Percentiles rank a stretch among this genome's conserved stretches.
These are phyloP conservation scores for Eutolmus rufibarbis DNA, from an alignment of 2,888 invertebrate genomes.

Conservation along the genomic window DNA sequence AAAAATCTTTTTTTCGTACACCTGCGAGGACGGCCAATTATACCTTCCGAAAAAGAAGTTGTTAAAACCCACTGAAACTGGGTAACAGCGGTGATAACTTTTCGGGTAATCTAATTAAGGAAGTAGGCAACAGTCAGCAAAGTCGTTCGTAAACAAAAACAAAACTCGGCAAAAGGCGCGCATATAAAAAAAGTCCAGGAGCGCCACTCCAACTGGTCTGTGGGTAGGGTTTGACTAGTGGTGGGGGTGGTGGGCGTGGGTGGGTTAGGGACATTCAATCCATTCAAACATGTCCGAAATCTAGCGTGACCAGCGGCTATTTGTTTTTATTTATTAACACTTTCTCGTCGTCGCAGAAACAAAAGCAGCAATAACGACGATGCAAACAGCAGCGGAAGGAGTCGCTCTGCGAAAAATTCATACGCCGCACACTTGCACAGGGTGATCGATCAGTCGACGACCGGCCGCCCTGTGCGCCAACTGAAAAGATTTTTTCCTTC, in stretches of 20 bases:
- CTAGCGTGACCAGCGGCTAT: slow-evolving; percentile 2
- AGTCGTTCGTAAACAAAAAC: neutral
- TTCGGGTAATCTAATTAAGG: slow-evolving; percentile 6
- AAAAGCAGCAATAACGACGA: neutral
- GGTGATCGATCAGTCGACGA: slow-evolving; percentile 1
- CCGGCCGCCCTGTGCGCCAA: neutral
- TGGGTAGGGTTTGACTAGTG: neutral
- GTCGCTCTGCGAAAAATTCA: neutral
- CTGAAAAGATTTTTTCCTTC: neutral
- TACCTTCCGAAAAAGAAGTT: neutral
- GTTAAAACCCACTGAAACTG: neutral
- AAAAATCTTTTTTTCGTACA: neutral
- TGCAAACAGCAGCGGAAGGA: neutral
- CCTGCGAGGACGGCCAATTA: neutral
- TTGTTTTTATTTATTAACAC: slow-evolving; percentile 25
- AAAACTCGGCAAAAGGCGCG: neutral
- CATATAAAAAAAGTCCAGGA: neutral
- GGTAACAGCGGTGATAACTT: slow-evolving; percentile 1
- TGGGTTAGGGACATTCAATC: neutral
- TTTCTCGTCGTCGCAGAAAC: slow-evolving; percentile 7
- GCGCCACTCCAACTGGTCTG: neutral
- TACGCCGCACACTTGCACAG: neutral
- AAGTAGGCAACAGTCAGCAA: neutral
- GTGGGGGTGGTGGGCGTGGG: neutral
- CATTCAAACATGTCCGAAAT: neutral